phyloP scores from a whole-genome alignment of 2,888 invertebrate genomes.

The Octonoba sinensis region DNA sequence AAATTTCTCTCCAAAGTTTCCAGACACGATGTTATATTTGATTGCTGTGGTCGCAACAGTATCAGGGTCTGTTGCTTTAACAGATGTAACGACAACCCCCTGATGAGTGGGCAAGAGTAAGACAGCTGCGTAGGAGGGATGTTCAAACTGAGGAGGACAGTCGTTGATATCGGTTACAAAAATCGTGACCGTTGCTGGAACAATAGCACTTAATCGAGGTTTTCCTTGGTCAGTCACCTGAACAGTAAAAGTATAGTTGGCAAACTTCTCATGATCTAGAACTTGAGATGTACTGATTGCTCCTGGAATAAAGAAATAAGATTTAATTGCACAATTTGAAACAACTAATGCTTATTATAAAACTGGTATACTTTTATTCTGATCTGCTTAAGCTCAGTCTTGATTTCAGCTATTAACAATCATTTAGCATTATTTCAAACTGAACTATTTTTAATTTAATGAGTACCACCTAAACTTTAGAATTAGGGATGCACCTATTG shows the following conservation, averaged over 20 bases:
- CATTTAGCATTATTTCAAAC: too few relatives aligned
- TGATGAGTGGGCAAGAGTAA: constrained; percentile 86
- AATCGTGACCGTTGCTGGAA: constrained; percentile 84
- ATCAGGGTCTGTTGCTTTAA: constrained; percentile 83
- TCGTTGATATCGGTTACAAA: constrained; percentile 92
- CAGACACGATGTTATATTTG: constrained; percentile 82
- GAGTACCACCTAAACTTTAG: too few relatives aligned
- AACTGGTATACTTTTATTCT: too few relatives aligned
- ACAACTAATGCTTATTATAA: too few relatives aligned
- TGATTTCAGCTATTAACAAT: too few relatives aligned
- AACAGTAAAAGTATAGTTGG: constrained; percentile 83
- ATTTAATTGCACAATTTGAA: too few relatives aligned
- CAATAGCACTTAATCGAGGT: constrained; percentile 84
- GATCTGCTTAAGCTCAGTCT: too few relatives aligned
- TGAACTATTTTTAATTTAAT: too few relatives aligned
- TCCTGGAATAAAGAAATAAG: constrained; percentile 71
- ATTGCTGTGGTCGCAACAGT: constrained; percentile 79
- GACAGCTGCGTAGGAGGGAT: constrained; percentile 81
- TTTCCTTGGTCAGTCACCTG: constrained; percentile 86
- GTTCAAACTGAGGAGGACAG: constrained; percentile 81
- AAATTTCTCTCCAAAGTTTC: constrained; percentile 65
- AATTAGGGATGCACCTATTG: too few relatives aligned
- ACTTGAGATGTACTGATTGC: constrained; percentile 83
- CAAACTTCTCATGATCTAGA: constrained; percentile 82
- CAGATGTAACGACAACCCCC: constrained; percentile 77